These are phyloP conservation scores for Yponomeuta sedellus DNA, from an alignment of 2,888 invertebrate genomes.

Conservation along the genomic window DNA sequence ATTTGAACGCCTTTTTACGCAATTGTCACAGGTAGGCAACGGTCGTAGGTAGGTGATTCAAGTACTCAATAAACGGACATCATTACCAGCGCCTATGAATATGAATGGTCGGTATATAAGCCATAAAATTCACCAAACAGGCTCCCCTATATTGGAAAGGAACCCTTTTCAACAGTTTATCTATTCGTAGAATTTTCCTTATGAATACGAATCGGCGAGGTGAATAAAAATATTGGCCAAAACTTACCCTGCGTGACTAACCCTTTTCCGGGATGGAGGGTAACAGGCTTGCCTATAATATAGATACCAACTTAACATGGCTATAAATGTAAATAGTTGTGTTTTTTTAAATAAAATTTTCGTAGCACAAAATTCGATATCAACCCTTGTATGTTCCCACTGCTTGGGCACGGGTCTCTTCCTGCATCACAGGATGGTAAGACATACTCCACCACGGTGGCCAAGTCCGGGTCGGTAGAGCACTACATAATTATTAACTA, in stretches of 20 bases:
- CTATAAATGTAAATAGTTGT: too few relatives aligned
- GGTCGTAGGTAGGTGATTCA: not conserved
- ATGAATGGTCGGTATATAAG: not conserved
- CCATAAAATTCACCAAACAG: constrained; percentile 31
- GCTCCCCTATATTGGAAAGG: constrained; percentile 40
- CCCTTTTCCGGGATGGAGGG: not conserved
- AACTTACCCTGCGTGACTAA: constrained; percentile 29
- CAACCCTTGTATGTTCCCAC: too few relatives aligned
- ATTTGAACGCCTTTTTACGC: not conserved
- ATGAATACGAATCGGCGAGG: constrained; percentile 58
- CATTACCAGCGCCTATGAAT: not conserved
- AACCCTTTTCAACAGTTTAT: constrained; percentile 54
- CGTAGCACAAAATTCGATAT: too few relatives aligned
- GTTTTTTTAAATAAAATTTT: too few relatives aligned
- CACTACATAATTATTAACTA: too few relatives aligned
- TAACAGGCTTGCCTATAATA: too few relatives aligned
- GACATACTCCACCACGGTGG: too few relatives aligned
- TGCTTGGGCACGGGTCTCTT: too few relatives aligned
- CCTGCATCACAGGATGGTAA: too few relatives aligned
- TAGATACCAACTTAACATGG: too few relatives aligned
- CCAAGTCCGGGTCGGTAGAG: too few relatives aligned
- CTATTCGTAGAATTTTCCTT: constrained; percentile 54
- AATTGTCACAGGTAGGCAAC: not conserved
- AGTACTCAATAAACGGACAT: not conserved
- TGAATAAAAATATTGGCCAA: constrained; percentile 44